Evolutionary conservation across 2,888 invertebrate species (phyloP).

Genomic region (Urechis unicinctus): DNA sequence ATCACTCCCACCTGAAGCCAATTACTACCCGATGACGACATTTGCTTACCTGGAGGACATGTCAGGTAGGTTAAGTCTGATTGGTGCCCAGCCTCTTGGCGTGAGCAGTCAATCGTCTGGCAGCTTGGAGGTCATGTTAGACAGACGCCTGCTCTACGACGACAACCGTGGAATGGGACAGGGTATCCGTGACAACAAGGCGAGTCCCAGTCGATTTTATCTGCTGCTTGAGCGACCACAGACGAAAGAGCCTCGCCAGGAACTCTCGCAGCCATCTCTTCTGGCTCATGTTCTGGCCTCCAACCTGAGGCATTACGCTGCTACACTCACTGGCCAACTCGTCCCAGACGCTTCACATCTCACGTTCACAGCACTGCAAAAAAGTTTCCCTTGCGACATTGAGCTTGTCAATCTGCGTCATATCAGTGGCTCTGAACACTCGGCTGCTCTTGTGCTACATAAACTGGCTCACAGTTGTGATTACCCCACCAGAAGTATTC

Average conservation of each 20-base stretch:
- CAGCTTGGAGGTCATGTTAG: conserved; percentile 45
- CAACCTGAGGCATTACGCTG: conserved; percentile 55
- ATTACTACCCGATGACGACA: conserved; percentile 45
- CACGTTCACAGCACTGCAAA: conserved; percentile 18
- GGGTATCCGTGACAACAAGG: conserved; percentile 35
- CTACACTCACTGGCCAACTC: neutral
- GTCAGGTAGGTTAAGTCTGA: conserved; percentile 29
- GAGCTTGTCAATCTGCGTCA: conserved; percentile 51
- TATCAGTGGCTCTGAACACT: neutral
- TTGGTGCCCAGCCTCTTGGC: conserved; percentile 43
- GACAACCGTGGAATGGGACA: conserved; percentile 43
- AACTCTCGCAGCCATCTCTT: conserved; percentile 52
- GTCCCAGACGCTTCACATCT: conserved; percentile 1
- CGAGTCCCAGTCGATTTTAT: conserved; percentile 16
- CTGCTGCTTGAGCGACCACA: conserved; percentile 13
- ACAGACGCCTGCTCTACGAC: conserved; percentile 39
- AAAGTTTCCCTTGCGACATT: conserved; percentile 52
- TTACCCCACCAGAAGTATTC: too few species aligned
- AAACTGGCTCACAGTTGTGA: neutral
- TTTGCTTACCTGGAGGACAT: conserved; percentile 39
- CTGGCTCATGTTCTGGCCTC: conserved; percentile 61
- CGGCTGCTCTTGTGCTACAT: conserved; percentile 2
- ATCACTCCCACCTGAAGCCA: conserved; percentile 34
- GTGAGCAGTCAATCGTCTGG: conserved; percentile 35
- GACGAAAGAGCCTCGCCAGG: neutral